A percentile compares a stretch with the other conserved stretches of the same genome.
Conservation (phyloP, 2,888 invertebrate genomes). For the Drosophila atripex region DNA sequence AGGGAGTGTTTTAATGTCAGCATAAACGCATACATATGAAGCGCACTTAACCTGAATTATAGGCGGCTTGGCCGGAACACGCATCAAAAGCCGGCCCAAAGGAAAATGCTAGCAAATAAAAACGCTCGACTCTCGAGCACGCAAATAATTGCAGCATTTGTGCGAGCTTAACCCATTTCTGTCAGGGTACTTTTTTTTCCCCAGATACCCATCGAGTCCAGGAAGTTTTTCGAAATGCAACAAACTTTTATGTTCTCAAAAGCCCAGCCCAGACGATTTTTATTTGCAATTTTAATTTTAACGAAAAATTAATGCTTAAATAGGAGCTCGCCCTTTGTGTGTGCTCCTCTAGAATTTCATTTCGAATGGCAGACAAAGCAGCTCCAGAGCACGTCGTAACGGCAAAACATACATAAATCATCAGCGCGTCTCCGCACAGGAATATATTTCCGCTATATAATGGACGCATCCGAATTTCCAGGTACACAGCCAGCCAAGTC, state of each 20-base stretch:
- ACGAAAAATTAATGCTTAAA: neutral
- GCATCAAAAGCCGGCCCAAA: conserved; percentile 15
- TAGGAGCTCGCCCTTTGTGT: neutral
- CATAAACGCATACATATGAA: conserved; percentile 70
- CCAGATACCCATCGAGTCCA: conserved; percentile 14
- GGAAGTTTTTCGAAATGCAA: conserved; percentile 2
- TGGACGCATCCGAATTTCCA: conserved; percentile 79
- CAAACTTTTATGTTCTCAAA: conserved; percentile 27
- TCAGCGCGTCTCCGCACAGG: conserved; percentile 76
- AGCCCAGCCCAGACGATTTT: conserved; percentile 18
- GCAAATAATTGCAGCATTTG: conserved; percentile 74
- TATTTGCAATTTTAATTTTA: conserved; percentile 6
- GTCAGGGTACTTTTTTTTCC: conserved; percentile 16
- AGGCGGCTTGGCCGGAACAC: conserved; percentile 29
- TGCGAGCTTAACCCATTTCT: conserved; percentile 70
- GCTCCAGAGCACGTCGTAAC: conserved; percentile 65
- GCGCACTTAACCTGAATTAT: conserved; percentile 71
- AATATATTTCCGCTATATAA: conserved; percentile 81
- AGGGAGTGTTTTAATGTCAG: conserved; percentile 68
- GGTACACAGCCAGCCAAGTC: conserved; percentile 25
- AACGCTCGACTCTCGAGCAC: conserved; percentile 62
- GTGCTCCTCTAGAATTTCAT: conserved; percentile 57
- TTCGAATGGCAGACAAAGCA: conserved; percentile 50
- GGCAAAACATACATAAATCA: conserved; percentile 80
- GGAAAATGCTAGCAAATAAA: conserved; percentile 45